Base-by-base conservation (phyloP, 92 coral and sea anemone genomes). In the Epizoanthus ramosus region DNA sequence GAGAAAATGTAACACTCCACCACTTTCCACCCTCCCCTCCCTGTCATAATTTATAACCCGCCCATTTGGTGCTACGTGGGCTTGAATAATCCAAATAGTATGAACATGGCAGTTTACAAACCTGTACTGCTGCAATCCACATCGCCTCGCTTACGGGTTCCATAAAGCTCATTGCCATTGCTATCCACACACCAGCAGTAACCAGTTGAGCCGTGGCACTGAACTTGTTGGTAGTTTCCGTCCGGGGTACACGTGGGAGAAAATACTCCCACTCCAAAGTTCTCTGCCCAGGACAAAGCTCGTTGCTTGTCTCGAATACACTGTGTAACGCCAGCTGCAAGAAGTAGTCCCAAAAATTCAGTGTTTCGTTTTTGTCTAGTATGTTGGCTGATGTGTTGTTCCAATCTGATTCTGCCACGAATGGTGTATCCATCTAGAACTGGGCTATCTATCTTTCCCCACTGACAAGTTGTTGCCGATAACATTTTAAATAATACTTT, bases 181-280 rank as follows among this genome's bases (percentile, higher is more conserved):
- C 50, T 45, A 75, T 94, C 95, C 5, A 95, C 92, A 86, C 99
- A 97, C 99, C 99, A 97, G 66, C 99, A 97, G 82, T 86, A 91
- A 3, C 93, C 93, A 41, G 92, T 94, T 5, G 89, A 68, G 43
- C 87, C 72, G 71, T 97, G 92, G 73, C 99, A 97, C 85, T 97
- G 99, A 50, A 86, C 81, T 3, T 88, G 71, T 54, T 86, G 79
- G 79, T 91, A 93, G 22, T 87, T 74, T 71, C 91, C 95, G 65
- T 89, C 85, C 28, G 45, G n/a, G 28, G 81, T 79, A 75, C 98
- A 93, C 31, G 64, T 83, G 18, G 98, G 98, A 13, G 94, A 91
- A 64, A 93, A 93, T 58, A 84, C 79, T 19, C 89, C 92, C 35
- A 90, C 88, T 57, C 85, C 88, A 50, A 86, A 87, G 63, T 93